phyloP scores from a whole-genome alignment of 2,113 vertebrate genomes.

The Centropus unirufus region DNA sequence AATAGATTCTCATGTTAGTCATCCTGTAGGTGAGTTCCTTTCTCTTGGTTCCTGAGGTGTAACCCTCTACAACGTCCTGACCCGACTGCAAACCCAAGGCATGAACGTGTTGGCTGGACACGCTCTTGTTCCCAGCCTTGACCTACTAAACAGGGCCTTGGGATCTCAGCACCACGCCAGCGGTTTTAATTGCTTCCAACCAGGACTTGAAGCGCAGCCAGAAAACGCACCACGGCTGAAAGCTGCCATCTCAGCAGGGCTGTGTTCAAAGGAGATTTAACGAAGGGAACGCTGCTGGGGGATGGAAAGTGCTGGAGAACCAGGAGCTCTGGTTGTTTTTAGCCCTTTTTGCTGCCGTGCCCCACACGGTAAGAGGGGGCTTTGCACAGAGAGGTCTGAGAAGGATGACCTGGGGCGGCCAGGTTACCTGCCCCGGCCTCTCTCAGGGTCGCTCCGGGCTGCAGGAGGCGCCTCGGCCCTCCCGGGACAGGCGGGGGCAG shows the following conservation, averaged over 20 bases:
- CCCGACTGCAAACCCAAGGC: neutral
- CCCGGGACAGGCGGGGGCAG: too few species aligned
- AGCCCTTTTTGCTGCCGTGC: neutral
- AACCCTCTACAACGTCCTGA: fast-evolving
- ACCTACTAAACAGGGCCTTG: neutral
- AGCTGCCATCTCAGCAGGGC: neutral
- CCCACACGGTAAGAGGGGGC: neutral
- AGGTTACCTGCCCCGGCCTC: neutral
- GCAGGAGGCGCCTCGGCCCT: too few species aligned
- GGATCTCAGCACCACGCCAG: neutral
- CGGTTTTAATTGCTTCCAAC: neutral
- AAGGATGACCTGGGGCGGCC: neutral
- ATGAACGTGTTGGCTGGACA: neutral
- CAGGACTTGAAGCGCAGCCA: neutral
- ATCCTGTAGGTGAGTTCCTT: fast-evolving
- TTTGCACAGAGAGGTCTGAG: neutral
- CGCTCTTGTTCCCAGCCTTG: fast-evolving
- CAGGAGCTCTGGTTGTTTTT: fast-evolving
- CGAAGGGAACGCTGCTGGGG: neutral
- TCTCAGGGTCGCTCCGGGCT: neutral
- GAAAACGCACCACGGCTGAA: neutral
- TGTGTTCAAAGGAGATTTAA: neutral
- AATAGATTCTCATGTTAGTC: neutral
- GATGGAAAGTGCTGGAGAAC: neutral
- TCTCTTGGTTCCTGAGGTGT: neutral